Base-by-base conservation (phyloP, 2,888 invertebrate species). In the Hydrotaea cyrtoneurina region DNA sequence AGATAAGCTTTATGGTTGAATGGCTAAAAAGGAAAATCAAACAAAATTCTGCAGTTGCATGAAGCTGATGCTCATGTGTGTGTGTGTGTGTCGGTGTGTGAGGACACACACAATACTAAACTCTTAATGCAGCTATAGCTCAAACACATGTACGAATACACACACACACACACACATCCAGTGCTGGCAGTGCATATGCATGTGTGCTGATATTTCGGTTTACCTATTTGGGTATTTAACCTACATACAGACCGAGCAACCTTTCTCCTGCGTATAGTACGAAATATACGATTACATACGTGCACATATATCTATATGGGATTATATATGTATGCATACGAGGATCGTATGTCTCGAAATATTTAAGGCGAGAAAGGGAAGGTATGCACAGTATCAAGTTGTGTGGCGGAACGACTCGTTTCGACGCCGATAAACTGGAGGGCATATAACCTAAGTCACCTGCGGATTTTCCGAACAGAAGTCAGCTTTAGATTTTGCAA, bases 1-100 rank as follows among this genome's bases (percentile, higher is more conserved):
- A 83, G 83, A 83, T 82, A 83, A 83, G 83, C 81, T 86, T 83
- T 46, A 78, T 82, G 81, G 77, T 83, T 82, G 83, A 83, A 55
- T 83, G 66, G 81, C 46, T 75, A 75, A 79, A 77, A 86, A 81
- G 78, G 71, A 53, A 83, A 77, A 78, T 79, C 77, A 83, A 83
- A 80, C 74, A 80, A 78, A 71, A 71, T 76, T 59, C n/a, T 66
- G 62, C 23, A 59, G 39, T 21, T 66, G 43, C 59, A 59, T 50
- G 23, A 23, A 13, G 59, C 7, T 0, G 8, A 19, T 66, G 7
- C 31, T 31, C 15, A 23, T 46, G 46, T 69, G 46, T 15, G 13
- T 43, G 11, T 2, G 19, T 10, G 19, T 19, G 19, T n/a, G n/a
- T n/a, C n/a, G n/a, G n/a, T n/a, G n/a, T n/a, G n/a, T n/a, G n/a